Conservation (phyloP, 2,797 vertebrate genomes). For the Hydrolagus colliei region DNA sequence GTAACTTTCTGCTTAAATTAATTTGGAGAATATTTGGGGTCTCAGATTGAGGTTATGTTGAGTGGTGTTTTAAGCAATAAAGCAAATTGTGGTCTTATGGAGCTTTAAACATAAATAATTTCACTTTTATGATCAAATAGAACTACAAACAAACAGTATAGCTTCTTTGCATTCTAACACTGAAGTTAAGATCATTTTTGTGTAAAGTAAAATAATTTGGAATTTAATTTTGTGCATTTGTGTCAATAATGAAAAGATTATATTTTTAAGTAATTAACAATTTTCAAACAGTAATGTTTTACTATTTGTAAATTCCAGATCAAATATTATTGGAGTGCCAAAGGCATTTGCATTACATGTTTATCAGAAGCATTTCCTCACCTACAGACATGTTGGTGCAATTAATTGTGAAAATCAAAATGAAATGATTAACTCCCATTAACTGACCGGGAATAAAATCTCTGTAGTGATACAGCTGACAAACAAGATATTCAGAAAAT, state of each 20-base stretch:
- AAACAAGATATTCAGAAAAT: neutral
- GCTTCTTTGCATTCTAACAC: conserved; percentile 19
- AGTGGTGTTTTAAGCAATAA: neutral
- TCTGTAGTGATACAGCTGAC: neutral
- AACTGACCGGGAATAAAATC: neutral
- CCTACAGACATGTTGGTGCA: too few relatives aligned
- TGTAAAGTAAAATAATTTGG: neutral
- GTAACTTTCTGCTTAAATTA: neutral
- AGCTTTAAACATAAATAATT: neutral
- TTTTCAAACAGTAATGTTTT: conserved; percentile 17
- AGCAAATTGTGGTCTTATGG: neutral
- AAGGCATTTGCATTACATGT: neutral
- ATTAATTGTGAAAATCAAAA: neutral
- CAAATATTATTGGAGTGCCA: neutral
- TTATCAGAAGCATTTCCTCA: neutral
- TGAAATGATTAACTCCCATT: neutral
- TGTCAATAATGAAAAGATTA: neutral
- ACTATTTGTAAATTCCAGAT: neutral
- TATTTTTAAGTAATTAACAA: conserved; percentile 4
- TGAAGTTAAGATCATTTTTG: neutral
- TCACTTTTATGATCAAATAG: neutral
- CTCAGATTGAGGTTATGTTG: neutral
- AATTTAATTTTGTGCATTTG: neutral
- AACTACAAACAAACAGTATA: neutral
- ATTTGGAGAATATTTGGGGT: neutral